Conservation (phyloP, 2,888 invertebrate genomes). For the Himalopsyche japonica region DNA sequence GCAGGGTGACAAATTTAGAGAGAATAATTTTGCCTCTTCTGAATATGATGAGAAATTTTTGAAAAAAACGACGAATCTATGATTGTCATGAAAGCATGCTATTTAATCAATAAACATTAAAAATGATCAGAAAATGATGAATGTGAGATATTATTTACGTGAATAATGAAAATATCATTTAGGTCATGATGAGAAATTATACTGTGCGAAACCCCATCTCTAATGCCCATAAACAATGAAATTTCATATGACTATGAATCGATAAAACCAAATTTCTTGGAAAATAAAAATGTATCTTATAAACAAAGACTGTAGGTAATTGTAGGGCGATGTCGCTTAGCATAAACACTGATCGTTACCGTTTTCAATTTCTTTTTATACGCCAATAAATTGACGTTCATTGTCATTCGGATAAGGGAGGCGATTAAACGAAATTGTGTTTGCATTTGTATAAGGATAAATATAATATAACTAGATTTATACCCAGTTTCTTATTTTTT, state of each 20-base stretch:
- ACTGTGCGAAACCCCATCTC: too few species aligned
- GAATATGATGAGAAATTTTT: too few species aligned
- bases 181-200: too few species aligned
- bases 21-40: too few species aligned
- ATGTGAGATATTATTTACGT: too few species aligned
- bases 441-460: constrained; percentile 7
- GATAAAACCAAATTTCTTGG: constrained; percentile 19
- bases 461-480: neutral
- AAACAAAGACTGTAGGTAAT: constrained; percentile 27
- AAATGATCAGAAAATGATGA: too few species aligned
- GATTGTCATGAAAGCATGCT: too few species aligned
- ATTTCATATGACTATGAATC: neutral
- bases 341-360: constrained; percentile 30
- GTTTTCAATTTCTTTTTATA: constrained; percentile 35
- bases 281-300: constrained; percentile 24
- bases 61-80: too few species aligned
- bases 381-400: constrained; percentile 34
- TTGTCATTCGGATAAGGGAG: constrained; percentile 29
- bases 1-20: too few species aligned
- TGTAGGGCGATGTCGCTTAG: constrained; percentile 22
- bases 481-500: neutral
- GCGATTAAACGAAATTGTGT: constrained; percentile 33
- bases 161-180: too few species aligned
- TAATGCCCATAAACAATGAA: neutral
- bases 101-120: too few species aligned